A percentile compares a stretch with the other conserved stretches of the same genome.
These are phyloP conservation scores for Armadillidium nasatum DNA, from an alignment of 1,140 invertebrate genomes.

Conservation along the genomic window DNA sequence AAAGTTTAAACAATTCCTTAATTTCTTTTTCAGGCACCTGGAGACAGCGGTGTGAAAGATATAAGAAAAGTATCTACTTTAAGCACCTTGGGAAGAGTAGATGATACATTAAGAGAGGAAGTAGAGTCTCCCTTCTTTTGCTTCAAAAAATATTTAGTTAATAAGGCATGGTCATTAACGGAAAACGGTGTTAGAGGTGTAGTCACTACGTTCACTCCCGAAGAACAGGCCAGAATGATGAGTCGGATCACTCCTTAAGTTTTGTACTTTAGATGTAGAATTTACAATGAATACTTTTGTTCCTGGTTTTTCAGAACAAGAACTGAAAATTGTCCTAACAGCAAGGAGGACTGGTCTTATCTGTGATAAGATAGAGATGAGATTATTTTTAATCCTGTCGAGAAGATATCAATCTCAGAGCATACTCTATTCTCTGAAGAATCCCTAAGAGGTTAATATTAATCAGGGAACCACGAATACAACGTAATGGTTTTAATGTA, in stretches of 20 bases:
- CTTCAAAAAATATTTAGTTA: slow-evolving; percentile 40
- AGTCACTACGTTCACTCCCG: slow-evolving; percentile 25
- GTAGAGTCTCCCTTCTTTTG: slow-evolving; percentile 41
- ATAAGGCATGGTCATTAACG: slow-evolving; percentile 40
- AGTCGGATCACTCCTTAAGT: neutral
- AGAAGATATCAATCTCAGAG: no score
- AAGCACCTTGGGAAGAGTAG: slow-evolving; percentile 34
- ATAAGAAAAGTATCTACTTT: slow-evolving; percentile 35
- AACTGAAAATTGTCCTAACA: no score
- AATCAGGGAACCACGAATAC: no score
- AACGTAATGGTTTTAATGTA: no score
- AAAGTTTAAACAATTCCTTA: neutral
- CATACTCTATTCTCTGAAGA: no score
- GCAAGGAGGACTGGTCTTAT: no score
- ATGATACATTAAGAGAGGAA: slow-evolving; percentile 34
- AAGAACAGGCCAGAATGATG: slow-evolving; percentile 23
- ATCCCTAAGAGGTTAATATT: no score
- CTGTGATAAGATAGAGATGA: no score
- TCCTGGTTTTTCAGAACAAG: no score
- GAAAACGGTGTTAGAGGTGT: slow-evolving; percentile 33
- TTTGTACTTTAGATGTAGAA: neutral
- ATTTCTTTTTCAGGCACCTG: slow-evolving; percentile 29
- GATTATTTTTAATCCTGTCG: no score
- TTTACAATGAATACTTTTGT: no score
- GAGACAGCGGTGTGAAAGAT: slow-evolving; percentile 38